Evolutionary conservation across 2,797 vertebrate species (phyloP).

Genomic region (Sebastes cheni): DNA sequence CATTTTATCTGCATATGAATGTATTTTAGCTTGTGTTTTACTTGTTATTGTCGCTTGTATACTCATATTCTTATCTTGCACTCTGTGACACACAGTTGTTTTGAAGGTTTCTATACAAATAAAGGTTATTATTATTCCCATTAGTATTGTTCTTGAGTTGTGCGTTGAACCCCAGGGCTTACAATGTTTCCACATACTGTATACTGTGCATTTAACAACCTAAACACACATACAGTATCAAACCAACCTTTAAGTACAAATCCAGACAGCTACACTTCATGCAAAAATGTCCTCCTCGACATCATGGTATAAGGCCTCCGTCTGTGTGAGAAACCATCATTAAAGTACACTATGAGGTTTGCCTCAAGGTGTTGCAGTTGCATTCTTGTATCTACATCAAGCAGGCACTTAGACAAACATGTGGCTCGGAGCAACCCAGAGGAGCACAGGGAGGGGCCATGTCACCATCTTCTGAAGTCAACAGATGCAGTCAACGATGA

Average conservation of each 20-base stretch:
- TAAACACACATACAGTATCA: not conserved
- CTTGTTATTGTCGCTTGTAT: not conserved
- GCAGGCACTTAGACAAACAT: slow-evolving; percentile 12
- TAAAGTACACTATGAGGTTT: slow-evolving; percentile 9
- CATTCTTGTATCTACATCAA: slow-evolving; percentile 40
- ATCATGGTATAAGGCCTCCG: not conserved
- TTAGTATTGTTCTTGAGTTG: not conserved
- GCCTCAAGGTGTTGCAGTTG: not conserved
- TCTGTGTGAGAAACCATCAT: slow-evolving; percentile 27
- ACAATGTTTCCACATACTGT: too few relatives aligned
- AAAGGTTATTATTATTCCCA: not conserved
- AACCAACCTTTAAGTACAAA: not conserved
- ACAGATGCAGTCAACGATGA: not conserved
- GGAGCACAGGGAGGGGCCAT: not conserved
- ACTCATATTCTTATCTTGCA: not conserved
- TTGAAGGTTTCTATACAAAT: not conserved
- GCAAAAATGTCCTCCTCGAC: not conserved
- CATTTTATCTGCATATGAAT: not conserved
- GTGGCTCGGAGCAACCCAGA: not conserved
- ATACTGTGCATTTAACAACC: not conserved
- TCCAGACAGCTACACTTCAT: not conserved
- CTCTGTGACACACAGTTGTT: too few relatives aligned
- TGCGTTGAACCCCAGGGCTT: not conserved
- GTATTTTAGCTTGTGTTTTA: not conserved
- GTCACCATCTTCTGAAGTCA: not conserved